Percentiles rank a stretch among this genome's conserved stretches.
phyloP scores from a whole-genome alignment of 2,113 vertebrate species.

The Pipra filicauda region DNA sequence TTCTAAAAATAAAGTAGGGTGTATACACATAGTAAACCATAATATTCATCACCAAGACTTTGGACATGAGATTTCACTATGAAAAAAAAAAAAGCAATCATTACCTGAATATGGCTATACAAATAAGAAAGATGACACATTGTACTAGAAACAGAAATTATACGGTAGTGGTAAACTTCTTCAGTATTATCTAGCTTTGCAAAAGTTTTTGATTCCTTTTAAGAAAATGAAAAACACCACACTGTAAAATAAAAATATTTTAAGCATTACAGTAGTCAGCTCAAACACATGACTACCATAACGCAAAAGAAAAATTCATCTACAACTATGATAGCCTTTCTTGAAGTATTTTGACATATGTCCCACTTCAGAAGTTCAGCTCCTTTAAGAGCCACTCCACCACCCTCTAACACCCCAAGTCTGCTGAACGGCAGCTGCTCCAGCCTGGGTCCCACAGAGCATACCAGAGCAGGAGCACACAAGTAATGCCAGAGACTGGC shows the following conservation, averaged over 20 bases:
- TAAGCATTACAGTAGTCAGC: not conserved
- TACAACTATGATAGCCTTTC: not conserved
- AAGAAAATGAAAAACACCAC: not conserved
- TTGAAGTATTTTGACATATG: not conserved
- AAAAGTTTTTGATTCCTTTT: not conserved
- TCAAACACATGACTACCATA: not conserved
- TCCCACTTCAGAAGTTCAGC: not conserved
- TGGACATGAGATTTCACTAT: not conserved
- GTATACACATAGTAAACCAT: not conserved
- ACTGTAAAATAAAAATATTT: not conserved
- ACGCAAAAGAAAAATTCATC: not conserved
- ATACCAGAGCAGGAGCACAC: constrained; percentile 18
- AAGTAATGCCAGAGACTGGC: not conserved
- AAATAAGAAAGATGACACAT: not conserved
- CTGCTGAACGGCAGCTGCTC: constrained; percentile 18
- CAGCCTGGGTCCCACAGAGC: not conserved
- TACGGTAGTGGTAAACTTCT: not conserved
- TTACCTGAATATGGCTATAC: not conserved
- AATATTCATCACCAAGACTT: not conserved
- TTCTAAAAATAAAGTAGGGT: not conserved
- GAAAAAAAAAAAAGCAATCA: not conserved
- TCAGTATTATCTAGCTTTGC: not conserved
- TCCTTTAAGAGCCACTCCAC: not conserved
- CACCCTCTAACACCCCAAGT: not conserved
- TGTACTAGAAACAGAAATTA: not conserved